Conservation (phyloP, 2,113 vertebrate species). For the Erinaceus europaeus region DNA sequence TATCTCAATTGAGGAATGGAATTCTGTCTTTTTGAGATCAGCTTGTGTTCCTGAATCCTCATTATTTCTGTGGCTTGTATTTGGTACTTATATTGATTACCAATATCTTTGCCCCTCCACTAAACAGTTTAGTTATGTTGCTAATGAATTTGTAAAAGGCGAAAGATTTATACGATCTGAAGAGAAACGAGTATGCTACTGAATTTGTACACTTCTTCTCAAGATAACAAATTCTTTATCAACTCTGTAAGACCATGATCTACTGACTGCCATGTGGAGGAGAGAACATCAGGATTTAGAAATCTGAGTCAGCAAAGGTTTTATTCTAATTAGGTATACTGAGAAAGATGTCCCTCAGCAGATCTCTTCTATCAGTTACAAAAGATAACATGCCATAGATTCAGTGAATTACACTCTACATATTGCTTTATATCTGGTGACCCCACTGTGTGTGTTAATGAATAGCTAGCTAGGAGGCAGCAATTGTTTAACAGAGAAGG, state of each 20-base stretch:
- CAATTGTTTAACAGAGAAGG: neutral
- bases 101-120: constrained; percentile 24
- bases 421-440: neutral
- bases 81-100: neutral
- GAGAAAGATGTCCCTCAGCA: constrained; percentile 30
- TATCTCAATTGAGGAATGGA: neutral
- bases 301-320: neutral
- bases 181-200: too few species aligned
- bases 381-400: constrained; percentile 42
- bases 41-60: neutral
- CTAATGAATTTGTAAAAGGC: neutral
- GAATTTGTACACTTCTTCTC: neutral
- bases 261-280: neutral
- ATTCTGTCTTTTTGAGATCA: constrained; percentile 1
- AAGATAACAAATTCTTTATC: neutral
- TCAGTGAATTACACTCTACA: constrained; percentile 14
- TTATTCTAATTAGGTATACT: constrained; percentile 28
- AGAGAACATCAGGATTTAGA: neutral
- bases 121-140: neutral
- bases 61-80: neutral
- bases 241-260: neutral
- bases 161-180: too few species aligned
- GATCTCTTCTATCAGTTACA: constrained; percentile 52
- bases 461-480: constrained; percentile 53
- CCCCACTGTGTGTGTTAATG: constrained; percentile 19